Evolutionary conservation across 2,888 invertebrate genomes (phyloP).

Genomic region (Lasioglossum figueresi): DNA sequence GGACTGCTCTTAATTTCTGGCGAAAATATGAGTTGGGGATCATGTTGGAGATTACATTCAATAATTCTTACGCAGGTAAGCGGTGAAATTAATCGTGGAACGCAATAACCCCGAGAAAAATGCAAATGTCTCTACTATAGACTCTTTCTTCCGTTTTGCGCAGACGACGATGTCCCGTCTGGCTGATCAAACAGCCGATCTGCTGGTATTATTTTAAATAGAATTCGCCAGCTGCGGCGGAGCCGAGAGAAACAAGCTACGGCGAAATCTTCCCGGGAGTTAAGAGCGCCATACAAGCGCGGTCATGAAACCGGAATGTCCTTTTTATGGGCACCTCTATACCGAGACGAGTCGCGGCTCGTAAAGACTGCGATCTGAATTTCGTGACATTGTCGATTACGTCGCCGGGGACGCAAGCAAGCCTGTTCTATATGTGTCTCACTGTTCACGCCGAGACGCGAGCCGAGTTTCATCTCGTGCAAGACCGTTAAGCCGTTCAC

Average conservation of each 20-base stretch:
- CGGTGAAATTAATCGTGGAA: not conserved
- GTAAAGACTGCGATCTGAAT: constrained; percentile 34
- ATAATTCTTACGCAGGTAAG: not conserved
- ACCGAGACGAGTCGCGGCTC: constrained; percentile 24
- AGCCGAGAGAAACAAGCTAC: not conserved
- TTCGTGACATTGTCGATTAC: constrained; percentile 31
- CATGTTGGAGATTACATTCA: not conserved
- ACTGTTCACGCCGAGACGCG: not conserved
- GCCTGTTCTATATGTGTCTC: not conserved
- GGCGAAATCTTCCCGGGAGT: not conserved
- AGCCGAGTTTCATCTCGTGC: not conserved
- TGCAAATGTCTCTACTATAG: not conserved
- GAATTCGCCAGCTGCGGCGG: constrained; percentile 6
- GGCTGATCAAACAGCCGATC: constrained; percentile 26
- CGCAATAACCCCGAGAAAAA: not conserved
- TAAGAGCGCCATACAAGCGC: not conserved
- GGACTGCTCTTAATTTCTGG: not conserved
- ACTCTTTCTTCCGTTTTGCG: not conserved
- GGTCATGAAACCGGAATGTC: constrained; percentile 26
- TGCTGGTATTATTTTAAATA: not conserved
- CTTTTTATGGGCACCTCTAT: constrained; percentile 35
- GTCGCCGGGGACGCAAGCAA: not conserved
- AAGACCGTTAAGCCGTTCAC: not conserved
- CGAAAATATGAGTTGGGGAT: not conserved
- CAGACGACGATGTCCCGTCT: not conserved